Conservation (phyloP, 2,113 vertebrate genomes). For the Todiramphus chloris region DNA sequence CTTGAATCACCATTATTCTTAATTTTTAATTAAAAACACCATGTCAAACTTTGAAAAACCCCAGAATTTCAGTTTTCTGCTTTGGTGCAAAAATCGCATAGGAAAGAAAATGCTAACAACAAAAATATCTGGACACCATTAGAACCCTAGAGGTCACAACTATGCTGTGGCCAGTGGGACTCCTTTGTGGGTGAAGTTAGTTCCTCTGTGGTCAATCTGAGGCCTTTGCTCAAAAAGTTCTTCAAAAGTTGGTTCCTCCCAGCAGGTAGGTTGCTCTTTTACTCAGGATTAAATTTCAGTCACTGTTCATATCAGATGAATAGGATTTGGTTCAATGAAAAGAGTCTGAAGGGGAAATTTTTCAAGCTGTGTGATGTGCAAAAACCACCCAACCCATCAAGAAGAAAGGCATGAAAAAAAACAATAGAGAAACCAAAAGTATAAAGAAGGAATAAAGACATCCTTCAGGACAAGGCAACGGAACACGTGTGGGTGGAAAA, state of each 20-base stretch:
- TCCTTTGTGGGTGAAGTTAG: not conserved
- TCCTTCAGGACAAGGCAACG: slow-evolving; percentile 32
- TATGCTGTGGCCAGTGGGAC: not conserved
- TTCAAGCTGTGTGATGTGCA: slow-evolving; percentile 25
- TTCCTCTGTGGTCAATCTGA: not conserved
- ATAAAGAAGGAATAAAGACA: slow-evolving; percentile 43
- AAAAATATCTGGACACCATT: not conserved
- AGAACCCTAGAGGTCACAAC: not conserved
- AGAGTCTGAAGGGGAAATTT: slow-evolving; percentile 7
- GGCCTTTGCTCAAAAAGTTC: not conserved
- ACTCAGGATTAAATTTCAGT: not conserved
- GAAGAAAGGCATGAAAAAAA: slow-evolving; percentile 35
- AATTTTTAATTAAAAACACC: not conserved
- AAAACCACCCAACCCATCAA: slow-evolving; percentile 37
- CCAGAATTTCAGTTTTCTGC: not conserved
- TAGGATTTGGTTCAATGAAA: slow-evolving; percentile 33
- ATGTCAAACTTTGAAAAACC: not conserved
- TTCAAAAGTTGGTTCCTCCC: not conserved
- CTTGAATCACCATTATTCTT: not conserved
- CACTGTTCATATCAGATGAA: slow-evolving; percentile 13
- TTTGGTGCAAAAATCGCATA: not conserved
- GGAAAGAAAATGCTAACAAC: not conserved
- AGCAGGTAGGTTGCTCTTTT: not conserved
- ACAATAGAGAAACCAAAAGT: slow-evolving; percentile 25
- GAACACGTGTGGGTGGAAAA: slow-evolving; percentile 47